Percentiles rank a stretch among this genome's conserved stretches.
These are phyloP conservation scores for Hiodon alosoides DNA, from an alignment of 2,113 vertebrate species.

Conservation along the genomic window DNA sequence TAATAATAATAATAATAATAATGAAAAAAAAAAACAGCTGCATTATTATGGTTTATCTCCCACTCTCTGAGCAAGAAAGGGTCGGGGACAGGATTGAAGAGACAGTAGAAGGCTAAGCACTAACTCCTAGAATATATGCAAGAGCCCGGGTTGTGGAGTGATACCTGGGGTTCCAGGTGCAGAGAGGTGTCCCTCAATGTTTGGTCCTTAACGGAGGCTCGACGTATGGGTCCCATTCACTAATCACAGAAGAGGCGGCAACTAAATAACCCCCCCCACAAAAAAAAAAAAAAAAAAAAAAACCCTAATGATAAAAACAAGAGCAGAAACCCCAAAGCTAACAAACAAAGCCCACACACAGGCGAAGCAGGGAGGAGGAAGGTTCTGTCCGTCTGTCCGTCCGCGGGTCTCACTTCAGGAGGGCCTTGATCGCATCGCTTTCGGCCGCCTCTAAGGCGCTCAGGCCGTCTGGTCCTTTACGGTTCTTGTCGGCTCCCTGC, in stretches of 20 bases:
- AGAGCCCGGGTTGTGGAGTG: conserved; percentile 35
- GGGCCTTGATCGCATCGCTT: conserved; percentile 78
- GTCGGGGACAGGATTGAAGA: conserved; percentile 22
- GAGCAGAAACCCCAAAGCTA: conserved; percentile 49
- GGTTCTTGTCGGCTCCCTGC: conserved; percentile 88
- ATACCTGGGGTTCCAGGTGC: conserved; percentile 36
- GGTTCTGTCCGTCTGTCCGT: conserved; percentile 49
- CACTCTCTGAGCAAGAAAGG: conserved; percentile 24
- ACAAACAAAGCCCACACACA: conserved; percentile 55
- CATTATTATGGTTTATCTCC: conserved; percentile 14
- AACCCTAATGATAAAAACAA: conserved; percentile 7
- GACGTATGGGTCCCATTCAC: conserved; percentile 40
- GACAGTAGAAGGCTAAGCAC: conserved; percentile 35
- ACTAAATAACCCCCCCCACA: conserved; percentile 14
- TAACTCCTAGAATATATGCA: conserved; percentile 31
- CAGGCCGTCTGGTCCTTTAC: conserved; percentile 76
- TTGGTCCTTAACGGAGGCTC: conserved; percentile 50
- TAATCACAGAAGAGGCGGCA: conserved; percentile 44
- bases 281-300: conserved; percentile 51
- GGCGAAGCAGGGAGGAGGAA: conserved; percentile 75
- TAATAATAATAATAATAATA: conserved; percentile 31
- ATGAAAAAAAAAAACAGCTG: conserved; percentile 23
- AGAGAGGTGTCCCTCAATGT: conserved; percentile 33
- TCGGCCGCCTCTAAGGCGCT: conserved; percentile 79
- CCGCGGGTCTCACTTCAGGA: conserved; percentile 76